Percentiles rank a stretch among this genome's conserved stretches.
Evolutionary conservation across 2,888 invertebrate species (phyloP).

Genomic region (Cantharis flavilabris): DNA sequence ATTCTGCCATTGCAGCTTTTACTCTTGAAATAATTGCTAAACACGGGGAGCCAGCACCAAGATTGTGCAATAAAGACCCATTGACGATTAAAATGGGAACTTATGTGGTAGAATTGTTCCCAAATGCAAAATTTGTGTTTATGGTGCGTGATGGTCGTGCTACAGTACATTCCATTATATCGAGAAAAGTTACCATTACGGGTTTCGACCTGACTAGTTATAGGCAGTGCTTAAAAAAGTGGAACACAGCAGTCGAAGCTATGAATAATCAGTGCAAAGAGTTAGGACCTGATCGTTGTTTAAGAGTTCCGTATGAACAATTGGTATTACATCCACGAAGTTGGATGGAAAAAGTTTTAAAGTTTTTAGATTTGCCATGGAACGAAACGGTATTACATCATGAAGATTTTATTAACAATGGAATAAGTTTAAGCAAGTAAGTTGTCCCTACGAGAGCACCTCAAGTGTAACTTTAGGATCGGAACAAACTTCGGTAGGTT

Average conservation of each 20-base stretch:
- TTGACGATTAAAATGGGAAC: slow-evolving; percentile 96
- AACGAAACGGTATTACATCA: slow-evolving; percentile 95
- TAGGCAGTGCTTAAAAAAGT: slow-evolving; percentile 92
- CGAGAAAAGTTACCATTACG: slow-evolving; percentile 68
- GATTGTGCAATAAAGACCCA: slow-evolving; percentile 99
- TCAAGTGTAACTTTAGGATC: too few relatives aligned
- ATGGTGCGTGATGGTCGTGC: slow-evolving; percentile 99
- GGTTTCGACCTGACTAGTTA: slow-evolving; percentile 95
- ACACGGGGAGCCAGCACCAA: slow-evolving; percentile 92
- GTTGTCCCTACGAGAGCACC: slow-evolving; percentile 41
- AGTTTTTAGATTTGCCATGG: slow-evolving; percentile 93
- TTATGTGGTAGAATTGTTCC: slow-evolving; percentile 93
- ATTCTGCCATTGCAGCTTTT: slow-evolving; percentile 95
- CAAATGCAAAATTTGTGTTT: slow-evolving; percentile 96
- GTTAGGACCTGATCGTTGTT: slow-evolving; percentile 76
- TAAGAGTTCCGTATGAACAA: slow-evolving; percentile 94
- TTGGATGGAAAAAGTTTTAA: slow-evolving; percentile 86
- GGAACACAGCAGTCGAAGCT: slow-evolving; percentile 93
- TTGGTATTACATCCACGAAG: slow-evolving; percentile 90
- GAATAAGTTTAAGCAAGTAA: slow-evolving; percentile 93
- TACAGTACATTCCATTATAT: slow-evolving; percentile 97
- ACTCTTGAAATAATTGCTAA: slow-evolving; percentile 94
- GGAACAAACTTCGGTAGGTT: too few relatives aligned
- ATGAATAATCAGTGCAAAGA: slow-evolving; percentile 94
- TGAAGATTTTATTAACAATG: slow-evolving; percentile 96